phyloP scores from a whole-genome alignment of 2,113 vertebrate genomes.

The Psettodes erumei region DNA sequence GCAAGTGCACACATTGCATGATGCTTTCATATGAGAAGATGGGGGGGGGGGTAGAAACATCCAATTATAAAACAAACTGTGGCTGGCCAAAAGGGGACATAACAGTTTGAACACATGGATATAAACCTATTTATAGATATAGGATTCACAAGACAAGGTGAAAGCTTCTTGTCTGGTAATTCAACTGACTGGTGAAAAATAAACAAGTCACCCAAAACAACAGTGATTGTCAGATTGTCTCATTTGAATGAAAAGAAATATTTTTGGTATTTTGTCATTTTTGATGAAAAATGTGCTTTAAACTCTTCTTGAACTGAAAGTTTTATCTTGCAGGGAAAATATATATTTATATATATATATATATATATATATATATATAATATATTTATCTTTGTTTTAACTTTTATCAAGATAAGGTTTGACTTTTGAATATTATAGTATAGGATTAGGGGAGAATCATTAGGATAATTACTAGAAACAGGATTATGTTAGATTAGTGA shows the following conservation, averaged over 20 bases:
- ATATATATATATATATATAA: too few relatives aligned
- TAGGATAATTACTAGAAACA: background rate
- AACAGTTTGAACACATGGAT: constrained; percentile 33
- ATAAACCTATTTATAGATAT: constrained; percentile 53
- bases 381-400: too few relatives aligned
- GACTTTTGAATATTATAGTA: background rate
- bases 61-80: constrained; percentile 56
- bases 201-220: background rate
- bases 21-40: constrained; percentile 47
- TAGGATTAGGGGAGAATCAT: background rate
- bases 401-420: background rate
- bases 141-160: constrained; percentile 26
- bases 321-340: background rate
- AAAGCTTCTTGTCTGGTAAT: constrained; percentile 18
- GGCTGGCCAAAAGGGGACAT: constrained; percentile 22
- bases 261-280: background rate
- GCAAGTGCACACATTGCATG: constrained; percentile 16
- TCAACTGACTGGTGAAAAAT: constrained; percentile 13
- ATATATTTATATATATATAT: background rate
- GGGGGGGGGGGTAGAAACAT: constrained; percentile 30
- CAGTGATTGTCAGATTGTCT: background rate
- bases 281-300: background rate
- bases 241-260: background rate
- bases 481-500: background rate
- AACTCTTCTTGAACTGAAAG: background rate